Base-by-base conservation (phyloP, 2,113 vertebrate genomes). In the Plectropomus leopardus region DNA sequence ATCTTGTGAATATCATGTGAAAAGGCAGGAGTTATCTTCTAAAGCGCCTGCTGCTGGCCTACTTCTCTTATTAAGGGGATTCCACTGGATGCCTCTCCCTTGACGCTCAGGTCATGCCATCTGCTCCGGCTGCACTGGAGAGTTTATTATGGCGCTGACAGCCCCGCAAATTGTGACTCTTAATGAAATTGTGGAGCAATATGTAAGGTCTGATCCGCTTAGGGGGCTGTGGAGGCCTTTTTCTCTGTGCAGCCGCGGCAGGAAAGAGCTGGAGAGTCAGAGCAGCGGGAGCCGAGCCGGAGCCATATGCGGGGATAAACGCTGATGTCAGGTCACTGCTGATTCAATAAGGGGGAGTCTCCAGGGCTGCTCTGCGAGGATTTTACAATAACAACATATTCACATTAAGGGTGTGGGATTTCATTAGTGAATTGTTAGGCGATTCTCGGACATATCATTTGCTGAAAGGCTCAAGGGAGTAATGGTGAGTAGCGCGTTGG, bases 161-260 rank as follows among this genome's bases (percentile, higher is more conserved):
- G 81, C 79, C 48, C 60, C 42, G 86, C 24, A 44, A 89, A 88
- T 86, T 89, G 82, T 84, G 89, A 88, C 82, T 78, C 87, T 70
- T 92, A 92, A 93, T 92, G 85, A 92, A 93, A 91, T 90, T 88
- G 88, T 86, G 76, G 76, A 67, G 79, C 83, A 80, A 91, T 88
- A 86, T 88, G 84, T 86, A 78, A 80, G 83, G 70, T 73, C 81
- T 87, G 84, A 92, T 88, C 84, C 61, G 57, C 84, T 91, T 90
- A 80, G 36, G 58, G 76, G 55, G 50, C 64, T 44, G 58, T n/a
- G 19, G 61, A 82, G 84, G 75, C 65, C 78, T 79, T 76, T n/a
- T 40, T 70, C 63, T 75, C 44, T 28, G 64, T 55, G 57, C 59
- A 76, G 71, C 54, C 5, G 8, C 0, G 21, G 74, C 58, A 66